Base-by-base conservation (phyloP, 2,797 vertebrate species). In the Anguilla pacifica region DNA sequence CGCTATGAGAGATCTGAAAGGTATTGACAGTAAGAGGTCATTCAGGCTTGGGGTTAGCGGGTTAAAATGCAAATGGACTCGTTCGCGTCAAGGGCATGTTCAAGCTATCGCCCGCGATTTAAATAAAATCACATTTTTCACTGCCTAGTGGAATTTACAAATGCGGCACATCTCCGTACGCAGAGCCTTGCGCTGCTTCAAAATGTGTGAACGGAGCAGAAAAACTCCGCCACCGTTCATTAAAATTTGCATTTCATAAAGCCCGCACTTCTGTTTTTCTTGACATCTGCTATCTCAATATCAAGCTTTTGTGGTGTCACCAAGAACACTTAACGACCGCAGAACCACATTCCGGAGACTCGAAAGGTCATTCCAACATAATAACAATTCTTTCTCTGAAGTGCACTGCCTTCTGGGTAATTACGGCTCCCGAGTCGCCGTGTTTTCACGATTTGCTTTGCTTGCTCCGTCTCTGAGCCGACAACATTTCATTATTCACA, bases 121-220 rank as follows among this genome's bases (percentile, higher is more conserved):
- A 86, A 91, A 92, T 93, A 92, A 84, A 94, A 95, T 74, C 88
- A 87, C 89, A 70, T 82, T 82, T 82, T 19, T 46, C 43, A 79
- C 39, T 4, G 46, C 43, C 43, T 25, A 51, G 79, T 51, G 43
- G 79, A 82, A 82, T 49, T 79, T 46, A 46, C 39, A 43, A 79
- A 79, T 79, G 43, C 28, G 49, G 79, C 51, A 51, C 46, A 49
- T 82, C 79, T 82, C 79, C 9, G 22, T 82, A 17, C 79, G 51
- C 3, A 6, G 55, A 31, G 22, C 53, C 43, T 28, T 84, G 67
- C 7, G 84, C 35, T 64, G 15, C 28, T 6, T 51, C 43, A 77
- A 59, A 53, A 57, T 79, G 49, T 79, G 82, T 55, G n/a, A 55
- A 84, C 55, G 31, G 15, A 55, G n/a, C 59, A 70, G 39, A 70